phyloP scores from a whole-genome alignment of 2,888 invertebrate genomes.

The Ornithoptera alexandrae region DNA sequence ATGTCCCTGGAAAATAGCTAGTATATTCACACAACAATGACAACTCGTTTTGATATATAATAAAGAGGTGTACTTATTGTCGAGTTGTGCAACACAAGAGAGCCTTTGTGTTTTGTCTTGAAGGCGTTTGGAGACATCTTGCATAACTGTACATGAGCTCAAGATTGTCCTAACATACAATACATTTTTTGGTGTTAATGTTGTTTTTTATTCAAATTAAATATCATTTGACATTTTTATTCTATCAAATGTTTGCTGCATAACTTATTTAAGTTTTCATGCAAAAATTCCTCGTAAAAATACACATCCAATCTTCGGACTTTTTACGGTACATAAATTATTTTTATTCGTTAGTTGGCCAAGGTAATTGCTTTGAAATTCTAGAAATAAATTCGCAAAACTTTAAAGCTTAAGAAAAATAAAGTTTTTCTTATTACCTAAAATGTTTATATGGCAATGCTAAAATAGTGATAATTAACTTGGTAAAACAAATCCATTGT shows the following conservation, averaged over 20 bases:
- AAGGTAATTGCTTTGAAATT: not conserved
- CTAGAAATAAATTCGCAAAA: not conserved
- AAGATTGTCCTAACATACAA: not conserved
- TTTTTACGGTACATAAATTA: constrained; percentile 10
- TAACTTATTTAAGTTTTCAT: not conserved
- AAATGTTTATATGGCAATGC: no score
- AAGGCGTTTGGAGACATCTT: constrained; percentile 37
- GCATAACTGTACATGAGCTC: constrained; percentile 35
- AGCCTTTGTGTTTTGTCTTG: constrained; percentile 40
- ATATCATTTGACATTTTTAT: not conserved
- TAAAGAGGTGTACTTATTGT: constrained; percentile 39
- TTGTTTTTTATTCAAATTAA: not conserved
- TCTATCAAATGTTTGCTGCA: not conserved
- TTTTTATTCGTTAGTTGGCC: not conserved
- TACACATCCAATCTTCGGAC: not conserved
- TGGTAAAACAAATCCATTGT: no score
- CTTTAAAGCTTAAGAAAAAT: no score
- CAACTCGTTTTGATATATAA: constrained; percentile 43
- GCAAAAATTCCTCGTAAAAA: not conserved
- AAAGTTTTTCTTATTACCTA: no score
- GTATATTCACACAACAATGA: constrained; percentile 41
- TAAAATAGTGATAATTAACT: no score
- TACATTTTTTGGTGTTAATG: not conserved
- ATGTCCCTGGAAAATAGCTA: constrained; percentile 9
- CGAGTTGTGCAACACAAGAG: constrained; percentile 40